Evolutionary conservation across 2,113 vertebrate genomes (phyloP), one percentile per base, ranked within the genome.

Genomic region (Shinisaurus crocodilurus): DNA sequence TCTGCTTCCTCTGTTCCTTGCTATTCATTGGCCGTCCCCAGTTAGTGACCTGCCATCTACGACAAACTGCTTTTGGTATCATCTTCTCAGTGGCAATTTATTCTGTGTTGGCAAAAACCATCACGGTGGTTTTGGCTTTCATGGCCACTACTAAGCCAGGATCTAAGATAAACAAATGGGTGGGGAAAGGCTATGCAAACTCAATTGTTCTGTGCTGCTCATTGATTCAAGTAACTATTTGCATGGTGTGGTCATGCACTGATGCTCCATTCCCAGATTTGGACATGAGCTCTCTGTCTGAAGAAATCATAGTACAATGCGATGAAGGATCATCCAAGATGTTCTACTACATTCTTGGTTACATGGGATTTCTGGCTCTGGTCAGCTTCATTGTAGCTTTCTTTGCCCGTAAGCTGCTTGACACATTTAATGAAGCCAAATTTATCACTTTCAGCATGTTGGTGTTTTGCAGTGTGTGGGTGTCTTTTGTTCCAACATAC

Each of bases 281-380:
- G 27, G 88, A 94, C 82, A 37, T 8, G 18, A 76, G 45, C 57
- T 85, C 85, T 32, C 37, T 77, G 12, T 40, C 82, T 12, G 88
- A 89, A 69, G 93, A 86, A 69, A 89, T 94, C 15, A 40, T 92
- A 27, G 45, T 93, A 5, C 79, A 91, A 63, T 94, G 94, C 45
- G 89, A 90, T 80, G 88, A 93, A 34, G 93, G 92, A 12, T 82
- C 82, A 4, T 3, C 43, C 40, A 29, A 54, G 2, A 93, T 89
- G 18, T 93, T 94, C 48, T 91, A 92, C 75, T 85, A 76, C 74
- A 48, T 94, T 70, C 77, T 95, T 29, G 90, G 89, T 25, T 95
- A 94, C 85, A 85, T 94, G n/a, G n/a, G n/a, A n/a, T n/a, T n/a
- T n/a, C n/a, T n/a, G n/a, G n/a, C n/a, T n/a, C n/a, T n/a, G n/a